phyloP scores from a whole-genome alignment of 2,888 invertebrate genomes.

The Lomographa bimaculata region DNA sequence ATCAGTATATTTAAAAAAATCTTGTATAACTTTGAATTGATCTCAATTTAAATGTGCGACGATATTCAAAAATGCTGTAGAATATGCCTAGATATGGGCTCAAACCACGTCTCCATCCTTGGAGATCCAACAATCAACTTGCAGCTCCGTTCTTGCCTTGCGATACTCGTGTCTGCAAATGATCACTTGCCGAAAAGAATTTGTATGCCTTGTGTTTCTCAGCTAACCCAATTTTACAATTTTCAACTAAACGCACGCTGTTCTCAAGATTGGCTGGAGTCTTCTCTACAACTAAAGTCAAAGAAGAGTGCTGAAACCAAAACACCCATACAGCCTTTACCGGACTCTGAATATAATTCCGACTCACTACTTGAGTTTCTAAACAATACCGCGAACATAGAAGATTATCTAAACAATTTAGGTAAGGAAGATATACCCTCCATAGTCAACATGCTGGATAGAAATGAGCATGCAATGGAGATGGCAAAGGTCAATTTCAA shows the following conservation, averaged over 20 bases:
- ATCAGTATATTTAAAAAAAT: no score
- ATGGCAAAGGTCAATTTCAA: conserved; percentile 46
- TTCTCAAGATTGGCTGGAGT: conserved; percentile 75
- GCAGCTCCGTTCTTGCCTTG: conserved; percentile 70
- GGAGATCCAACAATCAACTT: conserved; percentile 63
- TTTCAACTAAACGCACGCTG: conserved; percentile 73
- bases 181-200: conserved; percentile 68
- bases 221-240: conserved; percentile 68
- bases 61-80: conserved; percentile 65
- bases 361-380: conserved; percentile 76
- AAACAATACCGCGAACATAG: conserved; percentile 74
- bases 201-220: conserved; percentile 66
- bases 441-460: conserved; percentile 71
- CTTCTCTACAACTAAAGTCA: conserved; percentile 55
- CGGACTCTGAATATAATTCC: conserved; percentile 76
- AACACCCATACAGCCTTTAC: conserved; percentile 66
- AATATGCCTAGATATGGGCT: conserved; percentile 66
- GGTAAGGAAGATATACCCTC: conserved; percentile 77
- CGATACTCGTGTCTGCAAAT: conserved; percentile 51
- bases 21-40: no score
- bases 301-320: conserved; percentile 60
- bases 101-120: conserved; percentile 63
- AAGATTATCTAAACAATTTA: conserved; percentile 70
- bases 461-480: conserved; percentile 56
- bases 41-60: conserved; percentile 70